These are phyloP conservation scores for Terebella lapidaria DNA, from an alignment of 2,888 invertebrate genomes.

Conservation along the genomic window DNA sequence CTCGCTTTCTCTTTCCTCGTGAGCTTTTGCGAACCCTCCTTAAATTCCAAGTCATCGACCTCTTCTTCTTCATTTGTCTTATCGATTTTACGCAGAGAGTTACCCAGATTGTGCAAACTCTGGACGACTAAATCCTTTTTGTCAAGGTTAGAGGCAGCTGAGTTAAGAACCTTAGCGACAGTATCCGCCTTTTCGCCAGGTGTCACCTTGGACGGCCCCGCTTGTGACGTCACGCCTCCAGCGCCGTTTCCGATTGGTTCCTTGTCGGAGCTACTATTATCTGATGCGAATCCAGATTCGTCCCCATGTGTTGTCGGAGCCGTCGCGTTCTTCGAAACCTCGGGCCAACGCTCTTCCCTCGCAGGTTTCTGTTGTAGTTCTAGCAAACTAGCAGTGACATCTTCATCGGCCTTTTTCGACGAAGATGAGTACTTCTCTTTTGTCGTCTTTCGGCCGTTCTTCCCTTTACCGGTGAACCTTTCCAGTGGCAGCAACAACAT, in stretches of 20 bases:
- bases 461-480: neutral
- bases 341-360: too few relatives aligned
- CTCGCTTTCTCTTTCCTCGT: neutral
- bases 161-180: too few relatives aligned
- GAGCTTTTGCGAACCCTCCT: neutral
- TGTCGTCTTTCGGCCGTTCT: neutral
- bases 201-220: too few relatives aligned
- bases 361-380: neutral
- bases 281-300: neutral
- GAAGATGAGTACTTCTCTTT: too few relatives aligned
- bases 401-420: too few relatives aligned
- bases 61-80: neutral
- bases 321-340: too few relatives aligned
- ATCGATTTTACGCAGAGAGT: neutral
- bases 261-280: neutral
- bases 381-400: neutral
- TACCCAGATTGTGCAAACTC: neutral
- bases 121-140: too few relatives aligned
- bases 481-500: constrained; percentile 77
- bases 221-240: neutral
- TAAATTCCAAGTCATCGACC: neutral
- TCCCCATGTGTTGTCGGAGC: too few relatives aligned
- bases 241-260: neutral
- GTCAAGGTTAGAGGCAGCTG: too few relatives aligned
- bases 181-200: neutral